Conservation (phyloP, 2,797 vertebrate species). For the Linurgus olivaceus region DNA sequence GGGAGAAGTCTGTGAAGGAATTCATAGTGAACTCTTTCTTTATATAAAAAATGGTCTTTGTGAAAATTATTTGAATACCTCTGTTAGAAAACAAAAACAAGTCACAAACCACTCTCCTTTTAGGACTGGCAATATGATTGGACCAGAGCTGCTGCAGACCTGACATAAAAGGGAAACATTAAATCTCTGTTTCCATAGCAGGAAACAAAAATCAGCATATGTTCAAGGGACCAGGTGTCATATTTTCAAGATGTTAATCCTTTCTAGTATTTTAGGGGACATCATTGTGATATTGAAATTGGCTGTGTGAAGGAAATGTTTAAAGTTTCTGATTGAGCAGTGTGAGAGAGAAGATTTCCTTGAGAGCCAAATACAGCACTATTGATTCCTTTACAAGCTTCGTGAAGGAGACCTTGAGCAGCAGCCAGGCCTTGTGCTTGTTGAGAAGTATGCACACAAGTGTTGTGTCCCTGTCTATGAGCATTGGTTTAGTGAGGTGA, state of each 20-base stretch:
- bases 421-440: background rate
- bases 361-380: background rate
- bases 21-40: background rate
- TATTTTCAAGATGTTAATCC: background rate
- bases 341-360: background rate
- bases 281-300: background rate
- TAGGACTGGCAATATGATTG: background rate
- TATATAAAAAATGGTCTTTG: background rate
- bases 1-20: background rate
- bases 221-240: background rate
- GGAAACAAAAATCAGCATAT: background rate
- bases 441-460: accelerated
- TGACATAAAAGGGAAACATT: background rate
- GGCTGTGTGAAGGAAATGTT: background rate
- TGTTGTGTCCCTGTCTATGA: background rate
- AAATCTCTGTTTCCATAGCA: background rate
- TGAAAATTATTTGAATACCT: background rate
- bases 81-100: background rate
- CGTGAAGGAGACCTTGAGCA: background rate
- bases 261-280: background rate
- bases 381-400: background rate
- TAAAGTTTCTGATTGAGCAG: background rate
- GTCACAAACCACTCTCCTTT: background rate
- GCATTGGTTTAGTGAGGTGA: background rate
- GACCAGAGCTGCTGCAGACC: background rate